Percentiles rank a stretch among this genome's conserved stretches.
Conservation (phyloP, 92 coral and sea anemone species). For the Palythoa caribaeorum region DNA sequence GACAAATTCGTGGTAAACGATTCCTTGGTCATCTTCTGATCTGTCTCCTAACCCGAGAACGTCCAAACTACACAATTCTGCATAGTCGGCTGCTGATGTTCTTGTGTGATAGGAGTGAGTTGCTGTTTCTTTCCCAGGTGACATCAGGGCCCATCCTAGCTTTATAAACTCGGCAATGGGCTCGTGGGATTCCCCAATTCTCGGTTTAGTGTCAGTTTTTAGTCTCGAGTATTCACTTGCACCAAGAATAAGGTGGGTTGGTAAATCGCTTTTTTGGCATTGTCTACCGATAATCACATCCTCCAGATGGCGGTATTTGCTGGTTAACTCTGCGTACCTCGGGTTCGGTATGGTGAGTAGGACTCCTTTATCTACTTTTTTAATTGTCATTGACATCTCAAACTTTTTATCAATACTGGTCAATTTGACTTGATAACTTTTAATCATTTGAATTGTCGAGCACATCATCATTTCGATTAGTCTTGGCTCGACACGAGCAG, state of each 20-base stretch:
- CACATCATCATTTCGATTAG: neutral
- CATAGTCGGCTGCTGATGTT: too few species aligned
- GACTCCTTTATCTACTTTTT: neutral
- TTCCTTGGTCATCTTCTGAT: constrained; percentile 54
- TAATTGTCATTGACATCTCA: constrained; percentile 8
- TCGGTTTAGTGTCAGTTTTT: too few species aligned
- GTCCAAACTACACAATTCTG: too few species aligned
- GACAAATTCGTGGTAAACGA: constrained; percentile 62
- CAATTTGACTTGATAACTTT: too few species aligned
- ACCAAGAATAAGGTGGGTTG: neutral
- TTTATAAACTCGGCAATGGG: too few species aligned
- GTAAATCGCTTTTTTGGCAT: neutral
- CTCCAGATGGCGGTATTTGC: neutral
- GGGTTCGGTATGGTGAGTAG: too few species aligned
- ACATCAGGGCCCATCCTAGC: too few species aligned
- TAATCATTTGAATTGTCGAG: neutral
- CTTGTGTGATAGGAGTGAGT: too few species aligned
- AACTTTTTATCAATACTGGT: neutral
- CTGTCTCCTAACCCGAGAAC: constrained; percentile 23
- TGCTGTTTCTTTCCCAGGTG: too few species aligned
- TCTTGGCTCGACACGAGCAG: too few species aligned
- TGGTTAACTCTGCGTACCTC: too few species aligned
- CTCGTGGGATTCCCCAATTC: neutral
- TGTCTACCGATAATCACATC: too few species aligned
- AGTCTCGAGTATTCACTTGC: neutral